phyloP scores from a whole-genome alignment of 2,113 vertebrate genomes.

The Centrocercus urophasianus region DNA sequence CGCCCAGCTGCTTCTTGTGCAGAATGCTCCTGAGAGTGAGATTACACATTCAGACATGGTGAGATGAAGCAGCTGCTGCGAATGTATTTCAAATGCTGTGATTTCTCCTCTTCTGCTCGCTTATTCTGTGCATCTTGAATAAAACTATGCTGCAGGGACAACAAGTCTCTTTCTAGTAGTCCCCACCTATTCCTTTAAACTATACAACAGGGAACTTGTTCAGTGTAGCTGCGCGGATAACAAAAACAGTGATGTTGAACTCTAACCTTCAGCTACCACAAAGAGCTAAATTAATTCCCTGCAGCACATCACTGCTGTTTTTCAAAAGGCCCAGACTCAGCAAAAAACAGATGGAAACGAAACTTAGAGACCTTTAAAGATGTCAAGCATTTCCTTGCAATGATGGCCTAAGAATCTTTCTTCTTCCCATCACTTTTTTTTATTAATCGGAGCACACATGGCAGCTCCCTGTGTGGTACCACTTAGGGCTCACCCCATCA shows the following conservation, averaged over 20 bases:
- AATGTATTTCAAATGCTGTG: neutral
- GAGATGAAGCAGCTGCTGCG: conserved; percentile 13
- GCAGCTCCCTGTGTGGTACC: conserved; percentile 4
- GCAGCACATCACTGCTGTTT: neutral
- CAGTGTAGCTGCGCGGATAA: neutral
- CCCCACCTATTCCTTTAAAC: conserved; percentile 23
- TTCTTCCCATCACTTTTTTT: conserved; percentile 23
- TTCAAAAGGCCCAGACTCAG: neutral
- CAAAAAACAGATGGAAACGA: conserved; percentile 40
- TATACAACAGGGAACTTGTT: neutral
- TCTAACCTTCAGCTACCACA: conserved; percentile 21
- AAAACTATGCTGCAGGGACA: conserved; percentile 24
- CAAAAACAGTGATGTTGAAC: conserved; percentile 15
- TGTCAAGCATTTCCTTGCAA: neutral
- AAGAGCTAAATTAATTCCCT: conserved; percentile 46
- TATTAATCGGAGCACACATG: conserved; percentile 38
- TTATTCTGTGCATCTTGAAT: neutral
- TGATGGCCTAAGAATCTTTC: neutral
- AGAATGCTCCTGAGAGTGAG: neutral
- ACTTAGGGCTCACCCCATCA: conserved; percentile 12
- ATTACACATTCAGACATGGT: neutral
- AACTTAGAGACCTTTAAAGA: conserved; percentile 32
- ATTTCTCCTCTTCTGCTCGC: neutral
- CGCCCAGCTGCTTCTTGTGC: neutral
- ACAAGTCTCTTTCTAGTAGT: neutral